Base-by-base conservation (phyloP, 2,113 vertebrate species). In the Gopherus evgoodei region DNA sequence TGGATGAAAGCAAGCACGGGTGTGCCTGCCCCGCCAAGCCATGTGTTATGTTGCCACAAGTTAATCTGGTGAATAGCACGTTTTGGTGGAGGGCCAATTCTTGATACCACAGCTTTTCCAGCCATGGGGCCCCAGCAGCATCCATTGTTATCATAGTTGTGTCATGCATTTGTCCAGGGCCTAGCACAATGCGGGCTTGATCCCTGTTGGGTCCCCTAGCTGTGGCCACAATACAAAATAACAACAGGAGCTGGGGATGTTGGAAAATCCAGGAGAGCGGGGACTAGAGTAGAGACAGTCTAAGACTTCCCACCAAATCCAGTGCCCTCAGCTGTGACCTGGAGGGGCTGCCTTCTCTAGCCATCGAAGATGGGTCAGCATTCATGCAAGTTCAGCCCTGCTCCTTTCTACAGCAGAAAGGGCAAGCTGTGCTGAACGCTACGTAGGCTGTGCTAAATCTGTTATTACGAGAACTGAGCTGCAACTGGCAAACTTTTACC, bases 401-500 rank as follows among this genome's bases (percentile, higher is more conserved):
- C 80, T 52, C n/a, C 11, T 83, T 83, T 59, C 54, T 83, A 27
- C 5, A 86, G 89, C 3, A 9, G 6, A 5, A 3, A 54, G 65
- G 69, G 57, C 31, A 80, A 86, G 35, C 0, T 11, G 4, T 75
- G 35, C 53, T 7, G 6, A 84, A 49, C 78, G 62, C 42, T 42
- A 49, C 35, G 57, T 29, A 76, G 88, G 35, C 1, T 17, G 4
- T 75, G 35, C 50, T 7, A 5, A 82, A 49, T 3, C 1, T 47
- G 24, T 19, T 0, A 0, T 9, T 69, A 86, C 10, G 12, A 53
- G 94, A 56, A 12, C 53, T 25, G 17, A 69, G 52, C 24, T 19
- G 72, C 88, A 92, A 78, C 27, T 12, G 27, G 13, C 0, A 0
- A 35, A 10, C 4, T 56, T 1, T 81, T 78, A 1, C 0, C 11